Evolutionary conservation across 2,797 vertebrate species (phyloP).

Genomic region (Antrozous pallidus): DNA sequence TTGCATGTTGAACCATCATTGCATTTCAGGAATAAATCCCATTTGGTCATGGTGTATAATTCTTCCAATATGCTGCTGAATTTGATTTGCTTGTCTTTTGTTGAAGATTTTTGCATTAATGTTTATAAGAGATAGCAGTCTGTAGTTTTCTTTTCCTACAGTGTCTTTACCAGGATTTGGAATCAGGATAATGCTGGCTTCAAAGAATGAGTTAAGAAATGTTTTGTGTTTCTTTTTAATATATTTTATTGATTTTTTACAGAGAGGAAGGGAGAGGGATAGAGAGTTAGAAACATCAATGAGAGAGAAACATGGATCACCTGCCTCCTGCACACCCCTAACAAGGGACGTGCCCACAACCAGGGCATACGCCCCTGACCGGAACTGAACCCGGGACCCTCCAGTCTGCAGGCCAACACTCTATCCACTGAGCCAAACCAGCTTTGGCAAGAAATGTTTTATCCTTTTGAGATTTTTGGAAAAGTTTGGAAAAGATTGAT

Average conservation of each 20-base stretch:
- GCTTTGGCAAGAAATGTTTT: background rate
- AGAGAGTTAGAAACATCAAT: too few relatives aligned
- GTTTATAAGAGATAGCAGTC: background rate
- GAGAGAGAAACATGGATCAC: too few relatives aligned
- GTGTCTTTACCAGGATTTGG: background rate
- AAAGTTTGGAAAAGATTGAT: background rate
- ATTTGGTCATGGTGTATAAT: background rate
- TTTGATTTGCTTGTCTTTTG: background rate
- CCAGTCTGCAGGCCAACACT: too few relatives aligned
- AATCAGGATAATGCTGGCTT: background rate
- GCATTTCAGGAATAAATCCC: background rate
- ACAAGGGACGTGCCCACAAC: too few relatives aligned
- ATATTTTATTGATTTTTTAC: too few relatives aligned
- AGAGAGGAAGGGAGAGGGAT: too few relatives aligned
- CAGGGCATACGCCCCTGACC: too few relatives aligned
- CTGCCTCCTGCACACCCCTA: too few relatives aligned
- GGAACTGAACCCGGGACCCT: too few relatives aligned
- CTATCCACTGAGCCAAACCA: too few relatives aligned
- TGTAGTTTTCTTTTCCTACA: background rate
- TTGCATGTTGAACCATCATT: background rate
- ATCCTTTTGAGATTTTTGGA: background rate
- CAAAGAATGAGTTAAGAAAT: background rate
- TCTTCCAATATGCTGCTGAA: background rate
- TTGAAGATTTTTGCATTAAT: background rate
- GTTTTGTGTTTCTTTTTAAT: too few relatives aligned